Conservation (phyloP, 1,140 invertebrate species). For the Prorops nasuta region DNA sequence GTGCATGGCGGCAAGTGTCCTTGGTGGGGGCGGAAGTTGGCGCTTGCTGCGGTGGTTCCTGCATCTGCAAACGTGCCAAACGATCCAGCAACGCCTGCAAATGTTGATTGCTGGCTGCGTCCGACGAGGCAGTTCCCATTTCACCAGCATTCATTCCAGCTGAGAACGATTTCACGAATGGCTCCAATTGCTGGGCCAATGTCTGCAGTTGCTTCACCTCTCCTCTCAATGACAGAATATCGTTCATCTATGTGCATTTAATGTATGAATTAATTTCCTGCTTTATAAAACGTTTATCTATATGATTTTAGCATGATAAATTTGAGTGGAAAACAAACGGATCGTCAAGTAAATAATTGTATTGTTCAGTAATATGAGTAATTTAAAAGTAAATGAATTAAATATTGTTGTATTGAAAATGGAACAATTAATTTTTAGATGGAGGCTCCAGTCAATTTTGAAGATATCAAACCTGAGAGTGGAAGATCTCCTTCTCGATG, state of each 20-base stretch:
- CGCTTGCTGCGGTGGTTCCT: constrained; percentile 37
- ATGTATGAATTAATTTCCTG: no score
- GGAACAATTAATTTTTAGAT: neutral
- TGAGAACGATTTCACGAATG: constrained; percentile 63
- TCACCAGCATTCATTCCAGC: constrained; percentile 46
- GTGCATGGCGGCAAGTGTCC: constrained; percentile 47
- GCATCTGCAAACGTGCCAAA: constrained; percentile 56
- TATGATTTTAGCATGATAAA: no score
- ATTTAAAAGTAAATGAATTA: no score
- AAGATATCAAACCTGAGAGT: constrained; percentile 58
- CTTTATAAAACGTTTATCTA: no score
- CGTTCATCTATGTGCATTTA: constrained; percentile 67
- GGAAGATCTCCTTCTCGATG: constrained; percentile 69
- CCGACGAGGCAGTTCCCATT: constrained; percentile 40
- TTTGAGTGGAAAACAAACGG: no score
- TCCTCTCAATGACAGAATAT: constrained; percentile 63
- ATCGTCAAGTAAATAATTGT: no score
- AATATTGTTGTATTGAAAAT: no score
- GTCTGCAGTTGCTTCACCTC: constrained; percentile 68
- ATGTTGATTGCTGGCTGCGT: constrained; percentile 52
- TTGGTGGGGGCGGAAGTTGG: constrained; percentile 41
- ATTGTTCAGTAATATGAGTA: no score
- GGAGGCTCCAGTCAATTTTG: no score
- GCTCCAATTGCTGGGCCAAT: constrained; percentile 64
- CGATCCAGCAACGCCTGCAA: constrained; percentile 61